Evolutionary conservation across 2,113 vertebrate genomes (phyloP).

Genomic region (Xiphophorus maculatus): DNA sequence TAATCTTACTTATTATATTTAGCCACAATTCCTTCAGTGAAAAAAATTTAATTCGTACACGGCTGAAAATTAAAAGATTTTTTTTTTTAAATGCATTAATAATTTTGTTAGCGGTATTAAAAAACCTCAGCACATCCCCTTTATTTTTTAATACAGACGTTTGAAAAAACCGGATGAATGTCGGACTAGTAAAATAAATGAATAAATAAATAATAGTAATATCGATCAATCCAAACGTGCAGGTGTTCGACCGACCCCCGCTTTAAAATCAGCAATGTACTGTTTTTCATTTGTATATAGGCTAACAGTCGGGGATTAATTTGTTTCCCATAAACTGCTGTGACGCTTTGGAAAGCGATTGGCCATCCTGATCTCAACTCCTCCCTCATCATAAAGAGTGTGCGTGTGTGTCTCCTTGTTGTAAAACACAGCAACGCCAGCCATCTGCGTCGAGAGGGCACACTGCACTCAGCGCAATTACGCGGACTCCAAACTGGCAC

Average conservation of each 20-base stretch:
- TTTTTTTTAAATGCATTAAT: no score
- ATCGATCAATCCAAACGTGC: constrained; percentile 66
- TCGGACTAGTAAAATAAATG: constrained; percentile 24
- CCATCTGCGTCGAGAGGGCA: constrained; percentile 83
- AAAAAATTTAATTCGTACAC: neutral
- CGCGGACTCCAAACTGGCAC: constrained; percentile 72
- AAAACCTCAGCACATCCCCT: constrained; percentile 46
- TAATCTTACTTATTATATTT: neutral
- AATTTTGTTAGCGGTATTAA: neutral
- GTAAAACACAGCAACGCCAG: constrained; percentile 88
- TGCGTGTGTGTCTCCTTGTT: constrained; percentile 82
- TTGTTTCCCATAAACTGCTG: constrained; percentile 87
- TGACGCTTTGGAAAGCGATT: constrained; percentile 94
- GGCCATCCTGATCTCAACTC: constrained; percentile 89
- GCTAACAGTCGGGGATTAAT: constrained; percentile 86
- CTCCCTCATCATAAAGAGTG: constrained; percentile 94
- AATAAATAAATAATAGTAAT: constrained; percentile 13
- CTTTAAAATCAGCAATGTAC: constrained; percentile 80
- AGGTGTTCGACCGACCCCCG: constrained; percentile 76
- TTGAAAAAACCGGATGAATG: constrained; percentile 27
- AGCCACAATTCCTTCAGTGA: no score
- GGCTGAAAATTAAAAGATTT: neutral
- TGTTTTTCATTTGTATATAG: constrained; percentile 76
- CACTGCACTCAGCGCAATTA: constrained; percentile 78
- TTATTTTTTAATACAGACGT: neutral